Conservation (phyloP, 2,888 invertebrate species). For the Hyposoter didymator region DNA sequence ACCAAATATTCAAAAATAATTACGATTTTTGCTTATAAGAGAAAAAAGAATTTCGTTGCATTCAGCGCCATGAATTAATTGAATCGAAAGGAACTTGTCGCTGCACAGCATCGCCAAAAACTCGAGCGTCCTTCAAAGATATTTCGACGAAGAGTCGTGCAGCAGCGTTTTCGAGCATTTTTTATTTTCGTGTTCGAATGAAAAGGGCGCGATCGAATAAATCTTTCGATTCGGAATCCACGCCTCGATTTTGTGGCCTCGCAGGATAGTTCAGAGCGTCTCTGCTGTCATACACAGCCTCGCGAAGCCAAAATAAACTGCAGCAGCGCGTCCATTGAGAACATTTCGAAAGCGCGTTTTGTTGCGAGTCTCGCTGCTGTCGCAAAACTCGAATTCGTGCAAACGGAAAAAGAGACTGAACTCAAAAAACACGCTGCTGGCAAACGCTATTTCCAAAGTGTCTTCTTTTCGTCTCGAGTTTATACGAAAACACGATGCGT, state of each 20-base stretch:
- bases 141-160: not conserved
- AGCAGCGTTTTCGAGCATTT: not conserved
- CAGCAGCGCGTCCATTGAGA: constrained; percentile 5
- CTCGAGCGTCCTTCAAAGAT: not conserved
- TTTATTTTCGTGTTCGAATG: not conserved
- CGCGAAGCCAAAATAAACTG: constrained; percentile 49
- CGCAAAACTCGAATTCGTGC: constrained; percentile 44
- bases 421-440: not conserved
- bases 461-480: not conserved
- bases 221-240: not conserved
- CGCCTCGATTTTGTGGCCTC: constrained; percentile 24
- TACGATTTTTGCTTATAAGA: too few relatives aligned
- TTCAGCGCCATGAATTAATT: too few relatives aligned
- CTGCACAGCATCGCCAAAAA: too few relatives aligned
- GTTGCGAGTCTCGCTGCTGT: constrained; percentile 16
- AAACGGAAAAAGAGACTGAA: constrained; percentile 1
- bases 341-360: constrained; percentile 45
- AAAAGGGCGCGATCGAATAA: not conserved
- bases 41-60: too few relatives aligned
- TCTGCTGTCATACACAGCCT: constrained; percentile 20
- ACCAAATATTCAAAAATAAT: too few relatives aligned
- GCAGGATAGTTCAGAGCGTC: not conserved
- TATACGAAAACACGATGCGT: constrained; percentile 12
- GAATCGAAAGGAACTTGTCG: not conserved
- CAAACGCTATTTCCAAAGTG: constrained; percentile 39